Conservation (phyloP, 2,797 vertebrate species). For the Rhabdomys pumilio region DNA sequence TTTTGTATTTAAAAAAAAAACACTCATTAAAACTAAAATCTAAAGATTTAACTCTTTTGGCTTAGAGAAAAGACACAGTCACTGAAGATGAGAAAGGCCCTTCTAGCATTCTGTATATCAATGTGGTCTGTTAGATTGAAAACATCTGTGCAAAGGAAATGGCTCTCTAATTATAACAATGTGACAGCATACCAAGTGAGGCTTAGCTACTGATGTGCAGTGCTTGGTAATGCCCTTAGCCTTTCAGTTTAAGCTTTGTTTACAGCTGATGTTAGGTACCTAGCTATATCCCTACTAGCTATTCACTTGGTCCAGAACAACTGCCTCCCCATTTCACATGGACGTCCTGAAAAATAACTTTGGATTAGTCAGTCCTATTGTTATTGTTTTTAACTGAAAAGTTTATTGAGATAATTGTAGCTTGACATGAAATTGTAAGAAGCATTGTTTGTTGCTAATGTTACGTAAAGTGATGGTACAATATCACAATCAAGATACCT, state of each 20-base stretch:
- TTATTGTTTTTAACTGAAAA: constrained; percentile 44
- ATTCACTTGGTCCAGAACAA: constrained; percentile 43
- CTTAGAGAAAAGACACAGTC: constrained; percentile 71
- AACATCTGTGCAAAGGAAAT: constrained; percentile 82
- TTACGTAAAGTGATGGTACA: neutral
- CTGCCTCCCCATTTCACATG: constrained; percentile 54
- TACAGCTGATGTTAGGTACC: neutral
- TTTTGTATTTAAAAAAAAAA: constrained; percentile 52
- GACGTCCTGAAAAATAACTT: constrained; percentile 28
- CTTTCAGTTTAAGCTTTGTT: constrained; percentile 74
- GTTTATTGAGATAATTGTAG: neutral
- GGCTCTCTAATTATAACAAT: constrained; percentile 83
- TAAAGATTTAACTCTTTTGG: constrained; percentile 75
- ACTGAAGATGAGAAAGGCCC: constrained; percentile 72
- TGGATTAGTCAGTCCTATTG: neutral
- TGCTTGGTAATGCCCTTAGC: constrained; percentile 21
- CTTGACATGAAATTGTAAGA: neutral
- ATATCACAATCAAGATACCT: neutral
- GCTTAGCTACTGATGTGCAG: constrained; percentile 42
- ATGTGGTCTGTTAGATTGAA: constrained; percentile 80
- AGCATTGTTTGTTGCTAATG: neutral
- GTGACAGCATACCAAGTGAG: constrained; percentile 30
- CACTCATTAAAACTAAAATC: constrained; percentile 56
- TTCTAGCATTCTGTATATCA: constrained; percentile 46
- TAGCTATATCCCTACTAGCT: constrained; percentile 56